phyloP scores from a whole-genome alignment of 1,140 invertebrate genomes.

The Drosophila sulfurigaster region DNA sequence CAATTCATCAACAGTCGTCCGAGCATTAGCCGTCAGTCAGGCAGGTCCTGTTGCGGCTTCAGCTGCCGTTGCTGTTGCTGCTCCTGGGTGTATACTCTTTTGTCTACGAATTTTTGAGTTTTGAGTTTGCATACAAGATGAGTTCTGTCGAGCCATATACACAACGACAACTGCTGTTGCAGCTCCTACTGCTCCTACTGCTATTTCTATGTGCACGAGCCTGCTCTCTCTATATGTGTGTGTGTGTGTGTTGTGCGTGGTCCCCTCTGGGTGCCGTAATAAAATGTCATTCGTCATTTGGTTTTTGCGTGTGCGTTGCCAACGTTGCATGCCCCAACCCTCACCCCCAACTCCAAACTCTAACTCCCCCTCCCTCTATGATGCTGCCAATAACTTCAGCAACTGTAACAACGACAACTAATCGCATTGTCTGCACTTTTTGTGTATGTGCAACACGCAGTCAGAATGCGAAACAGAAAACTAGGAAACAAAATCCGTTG shows the following conservation, averaged over 20 bases:
- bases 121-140: constrained; percentile 83
- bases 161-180: constrained; percentile 19
- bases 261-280: constrained; percentile 78
- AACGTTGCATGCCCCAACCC: constrained; percentile 22
- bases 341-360: too few species aligned
- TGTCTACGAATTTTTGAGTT: constrained; percentile 83
- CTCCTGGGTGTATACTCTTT: constrained; percentile 71
- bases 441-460: constrained; percentile 74
- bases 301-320: constrained; percentile 80
- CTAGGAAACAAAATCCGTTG: constrained; percentile 55
- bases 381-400: constrained; percentile 62
- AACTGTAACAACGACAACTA: constrained; percentile 76
- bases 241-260: constrained; percentile 53
- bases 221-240: too few species aligned
- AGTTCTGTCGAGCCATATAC: constrained; percentile 61
- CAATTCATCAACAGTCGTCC: constrained; percentile 76
- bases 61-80: constrained; percentile 30
- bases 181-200: constrained; percentile 1
- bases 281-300: constrained; percentile 84
- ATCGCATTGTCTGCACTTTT: constrained; percentile 83
- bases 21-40: constrained; percentile 62
- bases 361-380: constrained; percentile 7
- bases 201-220: constrained; percentile 8
- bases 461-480: constrained; percentile 63
- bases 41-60: constrained; percentile 51